Base-by-base conservation (phyloP, 2,113 vertebrate genomes). In the Danionella cerebrum region DNA sequence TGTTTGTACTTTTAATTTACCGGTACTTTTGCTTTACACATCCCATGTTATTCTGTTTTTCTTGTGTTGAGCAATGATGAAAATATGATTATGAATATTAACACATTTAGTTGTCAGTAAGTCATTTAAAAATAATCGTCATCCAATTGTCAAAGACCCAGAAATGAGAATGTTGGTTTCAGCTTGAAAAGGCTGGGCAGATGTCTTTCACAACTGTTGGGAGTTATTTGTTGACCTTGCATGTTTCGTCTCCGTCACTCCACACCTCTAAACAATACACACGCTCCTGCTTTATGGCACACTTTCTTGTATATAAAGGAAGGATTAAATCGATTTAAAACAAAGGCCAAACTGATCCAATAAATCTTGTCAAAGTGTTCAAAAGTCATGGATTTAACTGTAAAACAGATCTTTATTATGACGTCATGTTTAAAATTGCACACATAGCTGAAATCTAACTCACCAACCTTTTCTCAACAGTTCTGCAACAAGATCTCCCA, bases 391-490 rank as follows among this genome's bases (percentile, higher is more conserved):
- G 3, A 14, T 18, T 45, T 45, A 18, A 13, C 12, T 18, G 5
- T 10, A 53, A 14, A 53, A 16, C 16, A 19, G 14, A 31, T 36
- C 13, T 12, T 7, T 3, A 5, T 21, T 7, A 8, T 25, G 12
- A 6, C 13, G 25, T 13, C 9, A 64, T 12, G 5, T 5, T 21
- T 25, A 11, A 24, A 2, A 39, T 47, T 21, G 16, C 14, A 53
- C 7, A 44, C 18, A 29, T 12, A 58, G 42, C 39, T 21, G 48
- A 52, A 18, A 6, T 42, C 27, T 21, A 33, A 73, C 76, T 69
- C 77, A 81, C 76, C 76, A 62, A 69, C 33, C 44, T 68, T 55
- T n/a, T 25, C 33, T 24, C 10, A 63, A 12, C 21, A 58, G 22
- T 21, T 35, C 45, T 24, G 65, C 55, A 72, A 74, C 66, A 74